Conservation (phyloP, 2,113 vertebrate genomes). For the Onychostoma macrolepis region DNA sequence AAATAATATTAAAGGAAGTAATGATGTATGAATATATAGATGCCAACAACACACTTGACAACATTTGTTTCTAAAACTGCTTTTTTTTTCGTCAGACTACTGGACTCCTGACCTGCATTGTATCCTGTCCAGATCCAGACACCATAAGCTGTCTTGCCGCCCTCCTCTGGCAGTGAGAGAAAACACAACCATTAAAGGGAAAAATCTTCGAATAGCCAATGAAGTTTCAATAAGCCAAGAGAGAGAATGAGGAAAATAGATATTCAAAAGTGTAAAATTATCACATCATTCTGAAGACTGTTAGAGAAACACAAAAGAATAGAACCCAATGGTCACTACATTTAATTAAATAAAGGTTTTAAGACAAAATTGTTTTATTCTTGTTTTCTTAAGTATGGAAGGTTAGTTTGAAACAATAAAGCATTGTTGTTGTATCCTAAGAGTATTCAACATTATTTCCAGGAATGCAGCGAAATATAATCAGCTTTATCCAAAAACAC, state of each 20-base stretch:
- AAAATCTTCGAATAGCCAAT: neutral
- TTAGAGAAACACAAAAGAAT: neutral
- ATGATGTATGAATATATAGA: neutral
- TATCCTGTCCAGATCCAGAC: neutral
- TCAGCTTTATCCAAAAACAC: neutral
- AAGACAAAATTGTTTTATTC: neutral
- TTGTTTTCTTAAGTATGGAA: neutral
- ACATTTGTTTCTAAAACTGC: neutral
- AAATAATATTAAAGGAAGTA: neutral
- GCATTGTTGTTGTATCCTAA: neutral
- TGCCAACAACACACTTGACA: neutral
- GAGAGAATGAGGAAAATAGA: neutral
- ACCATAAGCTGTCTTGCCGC: neutral
- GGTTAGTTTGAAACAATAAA: neutral
- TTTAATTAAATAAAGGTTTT: neutral
- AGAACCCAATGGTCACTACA: neutral
- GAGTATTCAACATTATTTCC: neutral
- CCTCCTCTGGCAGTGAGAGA: neutral
- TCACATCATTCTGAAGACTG: neutral
- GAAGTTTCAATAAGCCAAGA: neutral
- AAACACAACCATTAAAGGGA: neutral
- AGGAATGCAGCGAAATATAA: neutral
- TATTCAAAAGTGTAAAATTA: neutral
- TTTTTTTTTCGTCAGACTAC: neutral
- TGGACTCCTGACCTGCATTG: neutral